A percentile compares a stretch with the other conserved stretches of the same genome.
These are phyloP conservation scores for Drosophila bipectinata DNA, from an alignment of 1,140 invertebrate genomes.

Conservation along the genomic window DNA sequence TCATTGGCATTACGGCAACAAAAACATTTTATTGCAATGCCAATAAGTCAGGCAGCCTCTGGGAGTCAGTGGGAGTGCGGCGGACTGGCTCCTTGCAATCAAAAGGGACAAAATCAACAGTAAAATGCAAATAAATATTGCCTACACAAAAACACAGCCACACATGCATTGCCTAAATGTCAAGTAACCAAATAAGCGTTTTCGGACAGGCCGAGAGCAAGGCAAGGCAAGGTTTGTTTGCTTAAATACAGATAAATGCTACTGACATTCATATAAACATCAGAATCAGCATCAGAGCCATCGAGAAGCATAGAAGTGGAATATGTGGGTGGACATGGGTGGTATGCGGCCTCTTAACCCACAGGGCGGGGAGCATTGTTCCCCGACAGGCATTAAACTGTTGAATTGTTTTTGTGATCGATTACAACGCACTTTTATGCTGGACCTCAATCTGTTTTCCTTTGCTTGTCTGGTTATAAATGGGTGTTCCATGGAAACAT, in stretches of 20 bases:
- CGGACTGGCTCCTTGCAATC: conserved; percentile 53
- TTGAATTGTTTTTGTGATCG: conserved; percentile 61
- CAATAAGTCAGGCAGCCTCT: conserved; percentile 49
- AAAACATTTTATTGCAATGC: conserved; percentile 58
- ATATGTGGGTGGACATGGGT: conserved; percentile 17
- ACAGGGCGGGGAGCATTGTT: background rate
- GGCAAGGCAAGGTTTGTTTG: conserved; percentile 62
- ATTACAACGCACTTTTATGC: conserved; percentile 66
- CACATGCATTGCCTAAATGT: conserved; percentile 41
- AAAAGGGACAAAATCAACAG: conserved; percentile 79
- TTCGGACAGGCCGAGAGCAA: conserved; percentile 45
- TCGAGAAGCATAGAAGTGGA: background rate
- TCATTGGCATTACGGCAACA: conserved; percentile 70
- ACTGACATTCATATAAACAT: conserved; percentile 67
- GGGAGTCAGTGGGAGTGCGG: conserved; percentile 28
- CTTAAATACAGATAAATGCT: conserved; percentile 77
- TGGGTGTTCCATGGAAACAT: conserved; percentile 55
- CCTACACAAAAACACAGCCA: conserved; percentile 24
- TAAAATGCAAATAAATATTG: conserved; percentile 80
- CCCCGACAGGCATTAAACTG: conserved; percentile 59
- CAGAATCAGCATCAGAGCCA: conserved; percentile 8
- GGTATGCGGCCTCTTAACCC: background rate
- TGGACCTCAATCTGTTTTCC: conserved; percentile 43
- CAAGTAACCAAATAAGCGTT: conserved; percentile 78
- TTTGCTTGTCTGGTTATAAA: conserved; percentile 59